Base-by-base conservation (phyloP, 2,888 invertebrate species). In the Trissoscelio sp. region DNA sequence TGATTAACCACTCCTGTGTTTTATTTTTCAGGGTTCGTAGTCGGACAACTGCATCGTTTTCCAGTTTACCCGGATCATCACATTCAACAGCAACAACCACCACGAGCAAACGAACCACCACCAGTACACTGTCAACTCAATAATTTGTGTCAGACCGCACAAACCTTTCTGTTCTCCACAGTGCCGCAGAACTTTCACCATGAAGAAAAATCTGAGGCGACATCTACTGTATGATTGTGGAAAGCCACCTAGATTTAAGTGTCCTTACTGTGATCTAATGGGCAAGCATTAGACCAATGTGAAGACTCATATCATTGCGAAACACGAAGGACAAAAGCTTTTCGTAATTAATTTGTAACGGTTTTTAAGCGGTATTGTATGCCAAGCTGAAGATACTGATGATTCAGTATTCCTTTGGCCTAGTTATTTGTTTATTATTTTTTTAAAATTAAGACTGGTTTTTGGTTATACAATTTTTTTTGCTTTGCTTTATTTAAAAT, bases 211-310 rank as follows among this genome's bases (percentile, higher is more conserved):
- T 62, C 80, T 88, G 53, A 84, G 87, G 5, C 80, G 87, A 34
- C 83, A 83, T 55, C 37, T 79, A 0, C 20, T 73, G 4, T 81
- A 79, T 46, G 83, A 81, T 39, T 81, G 81, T 14, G 88, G 88
- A 4, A 78, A 83, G 44, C 79, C 79, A 4, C 83, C 83, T 0
- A 70, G 80, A 37, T 83, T 83, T 60, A 74, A 78, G 37, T 83
- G 82, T 46, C 91, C 91, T 2, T 89, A 90, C 69, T 92, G 92
- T 81, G 86, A 88, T 20, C 87, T 89, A 28, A 62, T 77, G 6
- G 79, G 79, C n/a, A 83, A 83, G 20, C 81, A 83, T 51, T 79
- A 60, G 39, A 83, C 67, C 80, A 86, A 80, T 80, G 83, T 77
- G 62, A 84, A 70, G 51, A 82, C 46, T 0, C 85, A 85, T 58